These are phyloP conservation scores for Teleogryllus oceanicus DNA, from an alignment of 2,888 invertebrate species.

Conservation along the genomic window DNA sequence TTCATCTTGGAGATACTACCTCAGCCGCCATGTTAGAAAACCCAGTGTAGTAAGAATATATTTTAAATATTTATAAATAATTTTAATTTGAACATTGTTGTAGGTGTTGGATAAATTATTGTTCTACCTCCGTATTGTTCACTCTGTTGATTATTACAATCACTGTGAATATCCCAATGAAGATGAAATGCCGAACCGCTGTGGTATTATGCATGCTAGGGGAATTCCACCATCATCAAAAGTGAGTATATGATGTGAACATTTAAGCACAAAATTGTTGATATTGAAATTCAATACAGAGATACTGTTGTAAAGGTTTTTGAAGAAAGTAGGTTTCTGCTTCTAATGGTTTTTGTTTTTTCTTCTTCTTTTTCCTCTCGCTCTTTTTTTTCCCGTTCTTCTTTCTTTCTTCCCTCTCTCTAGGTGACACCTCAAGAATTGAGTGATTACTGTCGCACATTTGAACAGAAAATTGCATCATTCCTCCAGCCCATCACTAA, in stretches of 20 bases:
- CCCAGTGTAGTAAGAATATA: background rate
- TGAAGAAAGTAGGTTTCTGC: background rate
- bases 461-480: conserved; percentile 88
- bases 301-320: too few relatives aligned
- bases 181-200: conserved; percentile 99
- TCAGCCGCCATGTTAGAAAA: too few relatives aligned
- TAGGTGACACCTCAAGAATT: conserved; percentile 68
- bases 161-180: conserved; percentile 99
- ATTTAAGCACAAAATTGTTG: too few relatives aligned
- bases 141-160: conserved; percentile 98
- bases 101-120: conserved; percentile 72
- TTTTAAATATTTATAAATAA: conserved; percentile 23
- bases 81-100: conserved; percentile 32
- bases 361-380: too few relatives aligned
- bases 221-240: conserved; percentile 83
- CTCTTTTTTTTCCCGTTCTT: too few relatives aligned
- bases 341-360: conserved; percentile 5
- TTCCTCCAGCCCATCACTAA: conserved; percentile 75
- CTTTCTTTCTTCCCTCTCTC: conserved; percentile 37
- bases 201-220: conserved; percentile 96
- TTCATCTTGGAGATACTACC: too few relatives aligned
- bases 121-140: conserved; percentile 90
- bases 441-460: conserved; percentile 70
- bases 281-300: too few relatives aligned
- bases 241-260: conserved; percentile 46